Evolutionary conservation across 2,888 invertebrate genomes (phyloP), one percentile per base, ranked within the genome.

Genomic region (Drosophila neotestacea): DNA sequence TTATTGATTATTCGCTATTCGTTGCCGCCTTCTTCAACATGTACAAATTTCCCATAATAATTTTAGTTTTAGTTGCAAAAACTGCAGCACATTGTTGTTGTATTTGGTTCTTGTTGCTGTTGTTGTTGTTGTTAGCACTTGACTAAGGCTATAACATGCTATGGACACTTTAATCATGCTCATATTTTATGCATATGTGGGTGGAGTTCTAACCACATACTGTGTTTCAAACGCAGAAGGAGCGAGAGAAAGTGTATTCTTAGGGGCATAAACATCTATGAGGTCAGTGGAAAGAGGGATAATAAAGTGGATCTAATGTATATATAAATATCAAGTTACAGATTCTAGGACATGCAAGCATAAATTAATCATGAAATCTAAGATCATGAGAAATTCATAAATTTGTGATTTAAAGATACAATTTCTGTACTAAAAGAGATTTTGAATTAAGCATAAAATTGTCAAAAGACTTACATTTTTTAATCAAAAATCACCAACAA

Each of bases 1-100:
- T 88, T 86, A 86, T 86, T 86, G 85, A 86, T 86, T 86, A 86
- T 85, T 81, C 80, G 69, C 77, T 84, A 67, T 79, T 77, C 76
- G 70, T 68, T 54, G 51, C 58, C 52, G 52, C 70, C 59, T 46
- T 47, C 68, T 52, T 48, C 59, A 77, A 65, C 76, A 81, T 81
- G 73, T 77, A 81, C 77, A 81, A 82, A 81, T 81, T 81, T 81
- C 75, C 81, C 79, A 81, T 75, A 67, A 81, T 81, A 79, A 81
- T 82, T 81, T 77, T 70, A 69, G 69, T 76, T 64, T 65, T 70
- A 51, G 73, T 63, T 66, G 68, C 74, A 75, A 58, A 55, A 69
- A 69, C 36, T 69, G 68, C 68, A 69, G 50, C 48, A 34, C 10
- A n/a, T 54, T 60, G 46, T 60, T 64, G 27, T 54, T 38, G 28